These are phyloP conservation scores for Oenanthe melanoleuca DNA, from an alignment of 2,113 vertebrate genomes.

Conservation along the genomic window DNA sequence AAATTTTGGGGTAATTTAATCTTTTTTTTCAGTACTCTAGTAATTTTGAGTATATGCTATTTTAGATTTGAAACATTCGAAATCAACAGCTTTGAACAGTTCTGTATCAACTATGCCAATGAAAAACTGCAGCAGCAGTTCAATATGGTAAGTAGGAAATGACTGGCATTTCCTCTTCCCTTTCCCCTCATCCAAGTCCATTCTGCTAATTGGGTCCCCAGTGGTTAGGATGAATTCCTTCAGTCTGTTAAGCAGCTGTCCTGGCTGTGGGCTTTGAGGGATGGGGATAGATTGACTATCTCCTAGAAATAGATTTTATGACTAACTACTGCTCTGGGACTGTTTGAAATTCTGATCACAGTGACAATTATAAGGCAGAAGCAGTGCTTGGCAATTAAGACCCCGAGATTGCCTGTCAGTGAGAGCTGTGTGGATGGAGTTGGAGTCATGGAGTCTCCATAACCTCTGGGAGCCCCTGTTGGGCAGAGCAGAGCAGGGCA, in stretches of 20 bases:
- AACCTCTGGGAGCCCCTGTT: not conserved
- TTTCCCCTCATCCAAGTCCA: conserved; percentile 20
- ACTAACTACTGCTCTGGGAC: conserved; percentile 56
- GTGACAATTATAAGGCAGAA: conserved; percentile 43
- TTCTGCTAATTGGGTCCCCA: conserved; percentile 50
- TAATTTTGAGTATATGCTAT: conserved; percentile 53
- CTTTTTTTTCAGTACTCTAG: not conserved
- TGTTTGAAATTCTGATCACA: conserved; percentile 59
- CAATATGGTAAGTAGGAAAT: conserved; percentile 91
- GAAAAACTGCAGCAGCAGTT: conserved; percentile 99
- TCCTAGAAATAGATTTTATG: conserved; percentile 58
- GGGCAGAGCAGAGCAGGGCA: not conserved
- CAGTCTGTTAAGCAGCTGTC: conserved; percentile 50
- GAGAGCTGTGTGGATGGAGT: not conserved
- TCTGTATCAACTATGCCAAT: conserved; percentile 99
- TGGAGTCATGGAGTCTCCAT: not conserved
- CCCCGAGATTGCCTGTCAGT: not conserved
- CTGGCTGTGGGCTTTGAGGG: conserved; percentile 7
- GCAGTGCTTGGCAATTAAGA: conserved; percentile 22
- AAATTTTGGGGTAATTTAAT: not conserved
- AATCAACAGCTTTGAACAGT: conserved; percentile 99
- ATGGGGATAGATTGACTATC: not conserved
- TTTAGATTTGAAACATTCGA: conserved; percentile 97
- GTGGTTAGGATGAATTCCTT: conserved; percentile 39
- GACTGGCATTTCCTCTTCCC: conserved; percentile 47